A percentile compares a stretch with the other conserved stretches of the same genome.
Conservation (phyloP, 1,140 invertebrate genomes). For the Cecropterus lyciades region DNA sequence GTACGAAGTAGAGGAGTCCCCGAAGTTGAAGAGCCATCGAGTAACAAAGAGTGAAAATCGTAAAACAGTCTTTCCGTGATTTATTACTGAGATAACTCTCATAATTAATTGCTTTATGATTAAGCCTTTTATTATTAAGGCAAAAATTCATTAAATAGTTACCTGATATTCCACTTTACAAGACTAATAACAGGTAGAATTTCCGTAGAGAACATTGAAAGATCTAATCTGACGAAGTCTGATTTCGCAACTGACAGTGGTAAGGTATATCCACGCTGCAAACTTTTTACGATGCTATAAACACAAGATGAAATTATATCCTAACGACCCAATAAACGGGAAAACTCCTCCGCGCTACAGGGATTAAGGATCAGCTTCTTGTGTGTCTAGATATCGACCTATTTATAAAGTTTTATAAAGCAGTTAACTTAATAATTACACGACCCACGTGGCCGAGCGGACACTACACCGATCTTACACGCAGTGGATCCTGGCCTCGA, state of each 20-base stretch:
- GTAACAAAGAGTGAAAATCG: too few relatives aligned
- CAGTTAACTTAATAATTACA: too few relatives aligned
- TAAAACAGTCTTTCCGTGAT: conserved; percentile 34
- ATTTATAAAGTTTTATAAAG: too few relatives aligned
- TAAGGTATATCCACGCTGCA: conserved; percentile 54
- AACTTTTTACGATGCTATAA: conserved; percentile 74
- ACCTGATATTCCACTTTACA: conserved; percentile 27
- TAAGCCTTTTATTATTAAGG: conserved; percentile 28
- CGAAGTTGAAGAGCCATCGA: conserved; percentile 24
- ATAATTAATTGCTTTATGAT: too few relatives aligned
- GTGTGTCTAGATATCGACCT: conserved; percentile 38
- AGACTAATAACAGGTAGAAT: conserved; percentile 8
- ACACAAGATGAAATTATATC: too few relatives aligned
- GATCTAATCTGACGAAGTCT: too few relatives aligned
- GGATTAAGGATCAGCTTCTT: conserved; percentile 54
- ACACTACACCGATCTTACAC: too few relatives aligned
- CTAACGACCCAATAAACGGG: too few relatives aligned
- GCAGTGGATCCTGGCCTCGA: too few relatives aligned
- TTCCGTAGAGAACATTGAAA: conserved; percentile 7
- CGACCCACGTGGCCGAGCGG: too few relatives aligned
- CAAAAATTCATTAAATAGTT: conserved; percentile 28
- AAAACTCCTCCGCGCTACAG: conserved; percentile 64
- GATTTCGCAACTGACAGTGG: conserved; percentile 57
- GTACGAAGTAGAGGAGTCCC: conserved; percentile 8
- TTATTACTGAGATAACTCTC: conserved; percentile 34